Evolutionary conservation across 2,113 vertebrate genomes (phyloP), one percentile per base, ranked within the genome.

Genomic region (Rhinolophus sinicus): DNA sequence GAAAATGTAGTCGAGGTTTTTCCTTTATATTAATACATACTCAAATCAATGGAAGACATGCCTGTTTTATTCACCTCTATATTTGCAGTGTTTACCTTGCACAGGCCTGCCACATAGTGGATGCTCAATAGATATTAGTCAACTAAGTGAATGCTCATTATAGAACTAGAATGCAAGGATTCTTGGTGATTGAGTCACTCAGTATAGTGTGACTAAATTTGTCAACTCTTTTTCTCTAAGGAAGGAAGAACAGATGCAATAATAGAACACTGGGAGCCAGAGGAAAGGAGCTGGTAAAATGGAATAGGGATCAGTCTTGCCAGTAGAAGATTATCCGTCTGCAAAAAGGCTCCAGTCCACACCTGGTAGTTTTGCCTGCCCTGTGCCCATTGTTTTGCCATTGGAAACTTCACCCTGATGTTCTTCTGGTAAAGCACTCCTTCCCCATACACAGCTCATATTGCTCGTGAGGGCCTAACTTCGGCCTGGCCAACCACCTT

Each of bases 151-250:
- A 92, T 65, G 60, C 16, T 91, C 78, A 60, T 94, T 97, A 93
- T 60, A 94, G 92, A 93, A 52, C 76, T 75, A 89, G 96, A 95
- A 89, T 93, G 89, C 83, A 96, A 89, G 26, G 83, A 62, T 97
- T 95, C 89, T 94, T 95, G 87, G 95, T 97, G 95, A 94, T 76
- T 80, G 88, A 96, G 90, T 98, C 96, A 97, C 86, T 97, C 97
- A 95, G 82, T 70, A 94, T 65, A 86, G 89, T 96, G 90, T 96
- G 96, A 97, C 97, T 96, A 94, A 80, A 88, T 97, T 96, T 96
- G 86, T 97, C 96, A 96, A 97, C 93, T 97, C 93, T 94, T 92
- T 97, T 96, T 78, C 93, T 97, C 96, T 88, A 93, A 97, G 93
- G 95, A 97, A 97, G 82, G 58, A 97, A 70, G 82, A 96, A 97